Evolutionary conservation across 2,888 invertebrate species (phyloP).

Genomic region (Trachelus troglodyta): DNA sequence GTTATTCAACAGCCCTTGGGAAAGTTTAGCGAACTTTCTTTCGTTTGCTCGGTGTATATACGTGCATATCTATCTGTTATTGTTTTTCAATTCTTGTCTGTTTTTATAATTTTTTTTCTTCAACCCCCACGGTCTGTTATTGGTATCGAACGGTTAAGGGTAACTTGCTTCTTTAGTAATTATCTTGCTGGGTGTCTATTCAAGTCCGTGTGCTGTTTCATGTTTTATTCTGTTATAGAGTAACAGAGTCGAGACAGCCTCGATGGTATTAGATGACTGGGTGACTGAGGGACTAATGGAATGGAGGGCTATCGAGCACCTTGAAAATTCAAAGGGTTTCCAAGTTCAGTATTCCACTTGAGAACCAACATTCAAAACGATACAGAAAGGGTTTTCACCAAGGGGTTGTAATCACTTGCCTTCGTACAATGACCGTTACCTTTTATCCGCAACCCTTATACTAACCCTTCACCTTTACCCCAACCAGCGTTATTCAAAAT

Average conservation of each 20-base stretch:
- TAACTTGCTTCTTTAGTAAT: not conserved
- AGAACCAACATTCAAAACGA: not conserved
- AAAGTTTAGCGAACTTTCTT: not conserved
- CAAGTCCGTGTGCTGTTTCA: not conserved
- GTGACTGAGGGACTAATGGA: not conserved
- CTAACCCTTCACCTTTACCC: not conserved
- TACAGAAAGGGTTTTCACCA: not conserved
- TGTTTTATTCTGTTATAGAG: not conserved
- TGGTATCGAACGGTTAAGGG: not conserved
- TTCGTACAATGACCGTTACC: not conserved
- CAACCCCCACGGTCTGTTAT: not conserved
- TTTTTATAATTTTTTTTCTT: not conserved
- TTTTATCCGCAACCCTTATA: not conserved
- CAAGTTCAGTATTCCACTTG: not conserved
- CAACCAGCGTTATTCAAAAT: too few relatives aligned
- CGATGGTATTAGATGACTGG: not conserved
- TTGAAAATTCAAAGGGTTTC: not conserved
- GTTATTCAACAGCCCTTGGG: conserved; percentile 1
- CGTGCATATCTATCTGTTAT: not conserved
- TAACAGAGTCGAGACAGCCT: not conserved
- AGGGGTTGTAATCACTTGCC: not conserved
- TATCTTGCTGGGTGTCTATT: not conserved
- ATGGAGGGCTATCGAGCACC: not conserved
- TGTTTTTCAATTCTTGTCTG: not conserved
- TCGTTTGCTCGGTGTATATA: not conserved